phyloP scores from a whole-genome alignment of 2,888 invertebrate species.

The Perdita meconis region DNA sequence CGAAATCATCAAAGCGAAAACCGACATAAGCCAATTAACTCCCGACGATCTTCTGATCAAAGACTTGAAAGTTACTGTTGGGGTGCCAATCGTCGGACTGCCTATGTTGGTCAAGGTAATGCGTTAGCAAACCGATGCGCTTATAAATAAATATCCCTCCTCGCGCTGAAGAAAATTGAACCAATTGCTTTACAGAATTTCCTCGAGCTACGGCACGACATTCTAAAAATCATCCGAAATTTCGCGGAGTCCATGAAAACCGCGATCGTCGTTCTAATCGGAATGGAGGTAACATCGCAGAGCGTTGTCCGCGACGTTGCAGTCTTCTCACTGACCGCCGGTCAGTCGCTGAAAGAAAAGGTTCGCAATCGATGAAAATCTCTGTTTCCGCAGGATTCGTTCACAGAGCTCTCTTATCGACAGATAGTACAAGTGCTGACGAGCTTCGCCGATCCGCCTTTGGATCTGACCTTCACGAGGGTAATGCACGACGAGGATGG shows the following conservation, averaged over 20 bases:
- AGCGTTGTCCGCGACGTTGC: slow-evolving; percentile 87
- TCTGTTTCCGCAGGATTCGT: background rate
- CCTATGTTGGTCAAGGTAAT: slow-evolving; percentile 88
- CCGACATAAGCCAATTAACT: slow-evolving; percentile 88
- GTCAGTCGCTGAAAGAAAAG: slow-evolving; percentile 74
- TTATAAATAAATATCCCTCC: too few species aligned
- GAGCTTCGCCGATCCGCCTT: slow-evolving; percentile 66
- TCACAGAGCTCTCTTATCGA: background rate
- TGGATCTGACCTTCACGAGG: slow-evolving; percentile 71
- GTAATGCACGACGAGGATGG: slow-evolving; percentile 59
- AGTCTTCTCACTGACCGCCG: slow-evolving; percentile 82
- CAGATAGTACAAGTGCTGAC: slow-evolving; percentile 75
- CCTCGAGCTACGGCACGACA: slow-evolving; percentile 84
- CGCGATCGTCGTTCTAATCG: slow-evolving; percentile 86
- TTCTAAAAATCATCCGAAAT: slow-evolving; percentile 84
- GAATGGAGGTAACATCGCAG: slow-evolving; percentile 86
- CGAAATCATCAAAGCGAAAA: slow-evolving; percentile 87
- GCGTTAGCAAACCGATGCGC: too few species aligned
- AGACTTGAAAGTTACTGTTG: slow-evolving; percentile 89
- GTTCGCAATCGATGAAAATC: slow-evolving; percentile 65
- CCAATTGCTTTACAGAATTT: slow-evolving; percentile 84
- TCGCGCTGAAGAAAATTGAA: background rate
- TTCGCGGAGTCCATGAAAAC: slow-evolving; percentile 85
- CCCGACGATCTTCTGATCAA: slow-evolving; percentile 89
- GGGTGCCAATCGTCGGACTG: slow-evolving; percentile 86